These are phyloP conservation scores for Mythimna albipuncta DNA, from an alignment of 2,888 invertebrate genomes.

Conservation along the genomic window DNA sequence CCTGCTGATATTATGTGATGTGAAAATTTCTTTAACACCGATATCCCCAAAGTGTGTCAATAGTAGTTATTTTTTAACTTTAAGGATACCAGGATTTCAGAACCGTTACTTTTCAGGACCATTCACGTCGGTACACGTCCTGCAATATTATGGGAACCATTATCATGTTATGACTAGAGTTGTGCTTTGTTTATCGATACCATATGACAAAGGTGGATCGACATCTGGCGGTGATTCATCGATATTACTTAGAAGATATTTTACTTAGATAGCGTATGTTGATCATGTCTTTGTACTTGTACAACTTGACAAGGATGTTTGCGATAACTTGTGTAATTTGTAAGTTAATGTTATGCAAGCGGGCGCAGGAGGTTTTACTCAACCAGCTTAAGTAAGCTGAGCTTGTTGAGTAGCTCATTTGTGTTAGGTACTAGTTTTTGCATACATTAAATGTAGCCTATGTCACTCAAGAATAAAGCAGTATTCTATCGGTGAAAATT, in stretches of 20 bases:
- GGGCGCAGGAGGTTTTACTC: neutral
- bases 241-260: conserved; percentile 11
- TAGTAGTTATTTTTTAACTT: too few species aligned
- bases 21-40: neutral
- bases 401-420: neutral
- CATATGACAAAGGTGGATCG: conserved; percentile 30
- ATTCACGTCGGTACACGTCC: conserved; percentile 1
- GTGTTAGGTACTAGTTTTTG: too few species aligned
- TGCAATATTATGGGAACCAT: conserved; percentile 46
- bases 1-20: too few species aligned
- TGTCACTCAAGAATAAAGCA: too few species aligned
- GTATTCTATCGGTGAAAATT: too few species aligned
- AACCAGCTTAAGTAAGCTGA: neutral
- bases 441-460: too few species aligned
- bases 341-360: conserved; percentile 6
- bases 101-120: neutral
- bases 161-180: conserved; percentile 57
- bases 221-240: conserved; percentile 52
- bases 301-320: conserved; percentile 18
- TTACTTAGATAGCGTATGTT: conserved; percentile 20
- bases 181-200: conserved; percentile 44
- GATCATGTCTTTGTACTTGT: conserved; percentile 19
- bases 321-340: conserved; percentile 14
- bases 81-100: neutral
- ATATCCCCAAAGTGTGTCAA: too few species aligned